Evolutionary conservation across 2,113 vertebrate genomes (phyloP), one percentile per base, ranked within the genome.

Genomic region (Catharus fuscescens): DNA sequence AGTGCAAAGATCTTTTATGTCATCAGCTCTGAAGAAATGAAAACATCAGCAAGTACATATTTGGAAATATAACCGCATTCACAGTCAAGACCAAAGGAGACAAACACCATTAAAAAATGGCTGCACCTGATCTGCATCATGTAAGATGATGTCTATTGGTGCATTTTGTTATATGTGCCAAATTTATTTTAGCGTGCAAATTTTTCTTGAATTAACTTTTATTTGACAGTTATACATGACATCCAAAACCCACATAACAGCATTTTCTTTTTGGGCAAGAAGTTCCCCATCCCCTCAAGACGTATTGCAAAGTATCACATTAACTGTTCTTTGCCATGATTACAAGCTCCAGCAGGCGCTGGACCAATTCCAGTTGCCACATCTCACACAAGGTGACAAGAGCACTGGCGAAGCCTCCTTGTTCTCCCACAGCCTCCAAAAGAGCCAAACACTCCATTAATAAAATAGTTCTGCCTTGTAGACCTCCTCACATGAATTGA

Each of bases 31-130:
- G 66, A 89, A 95, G 86, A 97, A 96, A 87, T 79, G 53, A 92
- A 94, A 97, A 91, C 92, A 95, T 95, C 95, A 95, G 92, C 94
- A 95, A 97, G 83, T 89, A 87, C 86, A 64, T 93, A 94, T 93
- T 93, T 96, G 94, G 92, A 95, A 96, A 88, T 81, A 76, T 56
- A 95, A 86, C 80, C 69, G 69, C 57, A 48, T 84, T 92, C 73
- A 50, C 65, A 76, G 53, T 50, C 61, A 87, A 56, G 87, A 48
- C 48, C 65, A 72, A 79, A 76, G 91, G 45, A 91, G 78, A 81
- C 26, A 84, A 70, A 79, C 66, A 89, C 14, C 9, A 34, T 59
- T 44, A 21, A 88, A 47, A 92, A 90, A 81, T 44, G 65, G 34
- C 34, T 79, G 48, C 23, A 64, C 77, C 64, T 84, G 36, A 70